Base-by-base conservation (phyloP, 2,113 vertebrate genomes). In the Dolichotis patagonum region DNA sequence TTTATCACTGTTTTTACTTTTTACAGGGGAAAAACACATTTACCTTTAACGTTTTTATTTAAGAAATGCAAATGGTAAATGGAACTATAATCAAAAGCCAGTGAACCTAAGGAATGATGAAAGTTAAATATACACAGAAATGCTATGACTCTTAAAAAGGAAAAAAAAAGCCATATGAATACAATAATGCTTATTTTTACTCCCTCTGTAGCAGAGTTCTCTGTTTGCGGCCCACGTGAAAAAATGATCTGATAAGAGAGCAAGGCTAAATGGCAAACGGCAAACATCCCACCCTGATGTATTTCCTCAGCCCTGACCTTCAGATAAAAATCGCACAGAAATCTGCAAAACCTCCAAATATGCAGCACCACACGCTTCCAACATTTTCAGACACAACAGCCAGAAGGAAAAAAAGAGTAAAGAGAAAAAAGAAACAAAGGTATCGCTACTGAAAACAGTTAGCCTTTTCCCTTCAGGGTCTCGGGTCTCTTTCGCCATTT, bases 301-400 rank as follows among this genome's bases (percentile, higher is more conserved):
- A 98, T 98, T 98, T 98, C 98, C 97, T 96, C 97, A 98, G 98
- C 97, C 98, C 98, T 98, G 98, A 98, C 98, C 98, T 98, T 98
- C 98, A 97, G 97, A 98, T 98, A 98, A 96, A 98, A 98, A 98
- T 98, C 97, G 0, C 56, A 82, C 92, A 88, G 96, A 98, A 98
- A 98, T 98, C 98, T 98, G 98, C 97, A 98, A 98, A 98, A 95
- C 97, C 97, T 97, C 98, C 97, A 97, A 96, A 98, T 97, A 97
- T 87, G 97, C 97, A 97, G 97, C 96, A 91, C 97, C 98, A 92
- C 92, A 87, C 38, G 97, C 97, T 96, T n/a, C 97, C 60, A 95
- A 97, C 87, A 4, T 90, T 98, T 54, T 92, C 98, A 98, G 98
- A 97, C 97, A 98, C 97, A 98, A 97, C 96, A 98, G 97, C 95